Evolutionary conservation across 2,797 vertebrate species (phyloP).

Genomic region (Enteromius afrohamiltoni): DNA sequence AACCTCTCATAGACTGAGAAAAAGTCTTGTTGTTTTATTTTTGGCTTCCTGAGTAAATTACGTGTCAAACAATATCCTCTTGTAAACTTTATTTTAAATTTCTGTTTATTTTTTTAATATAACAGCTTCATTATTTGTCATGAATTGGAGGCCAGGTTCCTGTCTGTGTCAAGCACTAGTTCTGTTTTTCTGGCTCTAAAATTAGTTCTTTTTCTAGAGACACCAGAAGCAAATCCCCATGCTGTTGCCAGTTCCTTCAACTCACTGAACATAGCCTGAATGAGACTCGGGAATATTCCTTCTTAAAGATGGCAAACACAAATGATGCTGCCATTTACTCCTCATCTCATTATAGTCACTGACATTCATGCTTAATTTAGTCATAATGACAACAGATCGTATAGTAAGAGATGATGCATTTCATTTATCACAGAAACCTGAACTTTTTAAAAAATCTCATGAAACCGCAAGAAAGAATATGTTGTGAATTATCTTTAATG

Average conservation of each 20-base stretch:
- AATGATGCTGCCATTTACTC: conserved; percentile 48
- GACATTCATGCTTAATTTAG: conserved; percentile 55
- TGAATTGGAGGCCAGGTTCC: conserved; percentile 16
- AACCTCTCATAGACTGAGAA: background rate
- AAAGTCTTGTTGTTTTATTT: conserved; percentile 17
- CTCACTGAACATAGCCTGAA: background rate
- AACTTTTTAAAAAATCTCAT: background rate
- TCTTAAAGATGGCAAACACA: conserved; percentile 9
- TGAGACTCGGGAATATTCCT: conserved; percentile 17
- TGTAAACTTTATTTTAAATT: background rate
- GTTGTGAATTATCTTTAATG: conserved; percentile 31
- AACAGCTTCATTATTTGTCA: conserved; percentile 15
- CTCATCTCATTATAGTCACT: conserved; percentile 45
- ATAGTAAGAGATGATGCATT: background rate
- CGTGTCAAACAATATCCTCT: background rate
- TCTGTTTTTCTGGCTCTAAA: conserved; percentile 16
- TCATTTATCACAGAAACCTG: conserved; percentile 1
- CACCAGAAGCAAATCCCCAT: conserved; percentile 11
- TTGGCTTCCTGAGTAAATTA: conserved; percentile 6
- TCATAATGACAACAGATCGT: background rate
- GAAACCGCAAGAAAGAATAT: conserved; percentile 17
- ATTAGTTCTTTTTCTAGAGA: conserved; percentile 2
- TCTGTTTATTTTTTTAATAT: background rate
- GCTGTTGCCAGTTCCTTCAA: conserved; percentile 20
- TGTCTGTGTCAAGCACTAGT: conserved; percentile 22